Evolutionary conservation across 2,888 invertebrate genomes (phyloP).

Genomic region (Spilosoma lubricipeda): DNA sequence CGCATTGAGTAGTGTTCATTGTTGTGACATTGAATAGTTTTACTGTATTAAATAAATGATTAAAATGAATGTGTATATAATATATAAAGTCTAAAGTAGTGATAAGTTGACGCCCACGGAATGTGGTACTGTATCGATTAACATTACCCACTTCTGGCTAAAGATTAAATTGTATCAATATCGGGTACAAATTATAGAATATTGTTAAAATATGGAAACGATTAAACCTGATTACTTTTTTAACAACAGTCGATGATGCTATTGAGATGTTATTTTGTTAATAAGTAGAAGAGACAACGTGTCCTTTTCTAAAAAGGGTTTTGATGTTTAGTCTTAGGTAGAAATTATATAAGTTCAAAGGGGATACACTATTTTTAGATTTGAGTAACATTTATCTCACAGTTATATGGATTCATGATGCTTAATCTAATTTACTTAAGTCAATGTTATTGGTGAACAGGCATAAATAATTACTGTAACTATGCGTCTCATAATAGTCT

Average conservation of each 20-base stretch:
- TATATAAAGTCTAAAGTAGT: slow-evolving; percentile 22
- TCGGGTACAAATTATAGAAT: background rate
- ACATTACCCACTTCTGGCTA: slow-evolving; percentile 24
- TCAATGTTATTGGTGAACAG: background rate
- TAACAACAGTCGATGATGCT: background rate
- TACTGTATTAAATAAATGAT: slow-evolving; percentile 11
- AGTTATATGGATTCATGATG: background rate
- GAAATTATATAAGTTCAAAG: background rate
- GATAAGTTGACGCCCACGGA: slow-evolving; percentile 32
- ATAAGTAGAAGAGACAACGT: too few species aligned
- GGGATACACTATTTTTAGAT: background rate
- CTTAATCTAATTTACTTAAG: background rate
- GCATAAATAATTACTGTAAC: too few species aligned
- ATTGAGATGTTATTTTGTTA: background rate
- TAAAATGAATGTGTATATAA: slow-evolving; percentile 15
- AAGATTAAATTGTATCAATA: background rate
- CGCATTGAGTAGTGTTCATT: background rate
- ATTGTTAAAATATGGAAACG: background rate
- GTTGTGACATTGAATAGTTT: background rate
- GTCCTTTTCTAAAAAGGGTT: too few species aligned
- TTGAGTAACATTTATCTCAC: background rate
- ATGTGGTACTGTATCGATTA: slow-evolving; percentile 32
- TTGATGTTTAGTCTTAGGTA: background rate
- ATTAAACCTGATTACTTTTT: background rate
- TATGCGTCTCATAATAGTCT: too few species aligned